phyloP scores from a whole-genome alignment of 2,113 vertebrate genomes.

The Bothrops jararaca region DNA sequence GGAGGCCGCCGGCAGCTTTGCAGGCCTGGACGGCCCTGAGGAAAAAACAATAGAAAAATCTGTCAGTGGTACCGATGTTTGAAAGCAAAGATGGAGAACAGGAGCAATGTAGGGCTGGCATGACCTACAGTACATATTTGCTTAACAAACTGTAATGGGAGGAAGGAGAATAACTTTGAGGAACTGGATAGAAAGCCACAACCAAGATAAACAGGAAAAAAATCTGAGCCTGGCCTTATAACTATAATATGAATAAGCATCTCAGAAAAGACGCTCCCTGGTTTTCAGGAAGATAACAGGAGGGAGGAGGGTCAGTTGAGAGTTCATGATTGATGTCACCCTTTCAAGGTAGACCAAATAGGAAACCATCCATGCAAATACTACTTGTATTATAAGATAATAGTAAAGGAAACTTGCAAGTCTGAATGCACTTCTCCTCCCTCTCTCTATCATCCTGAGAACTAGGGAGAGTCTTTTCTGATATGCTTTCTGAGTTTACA shows the following conservation, averaged over 20 bases:
- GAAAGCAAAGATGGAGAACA: constrained; percentile 58
- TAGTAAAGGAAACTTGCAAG: not conserved
- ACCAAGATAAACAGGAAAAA: not conserved
- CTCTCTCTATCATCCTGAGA: not conserved
- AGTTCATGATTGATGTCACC: not conserved
- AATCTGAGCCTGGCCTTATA: not conserved
- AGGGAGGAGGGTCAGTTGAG: not conserved
- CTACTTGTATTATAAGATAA: not conserved
- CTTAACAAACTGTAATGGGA: constrained; percentile 9
- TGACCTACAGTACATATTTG: constrained; percentile 11
- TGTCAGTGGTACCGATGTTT: constrained; percentile 75
- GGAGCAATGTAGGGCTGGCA: constrained; percentile 38
- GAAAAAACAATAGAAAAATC: constrained; percentile 83
- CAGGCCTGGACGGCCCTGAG: constrained; percentile 83
- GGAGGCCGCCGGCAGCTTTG: constrained; percentile 79
- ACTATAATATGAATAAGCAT: not conserved
- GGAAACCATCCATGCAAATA: not conserved
- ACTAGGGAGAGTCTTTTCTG: not conserved
- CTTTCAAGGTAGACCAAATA: not conserved
- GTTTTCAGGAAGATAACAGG: not conserved
- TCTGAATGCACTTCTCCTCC: not conserved
- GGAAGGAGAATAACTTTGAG: not conserved
- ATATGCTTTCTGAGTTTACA: not conserved
- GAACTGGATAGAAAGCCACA: not conserved
- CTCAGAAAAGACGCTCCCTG: not conserved